Conservation (phyloP, 2,888 invertebrate species). For the Drosophila nigricruria region DNA sequence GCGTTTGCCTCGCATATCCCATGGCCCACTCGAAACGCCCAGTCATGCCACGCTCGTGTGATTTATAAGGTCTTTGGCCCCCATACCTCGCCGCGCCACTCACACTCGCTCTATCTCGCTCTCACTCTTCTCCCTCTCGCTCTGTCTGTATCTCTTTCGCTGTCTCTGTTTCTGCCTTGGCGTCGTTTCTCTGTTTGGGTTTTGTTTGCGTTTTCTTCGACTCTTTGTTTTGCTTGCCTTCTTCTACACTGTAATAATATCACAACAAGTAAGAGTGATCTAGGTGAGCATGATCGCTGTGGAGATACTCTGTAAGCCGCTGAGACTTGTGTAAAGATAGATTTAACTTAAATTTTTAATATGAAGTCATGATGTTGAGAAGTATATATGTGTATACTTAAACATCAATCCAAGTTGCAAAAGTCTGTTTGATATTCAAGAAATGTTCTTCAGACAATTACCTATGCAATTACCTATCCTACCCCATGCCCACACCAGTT, state of each 20-base stretch:
- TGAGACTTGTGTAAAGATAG: not conserved
- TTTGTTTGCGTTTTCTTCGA: slow-evolving; percentile 43
- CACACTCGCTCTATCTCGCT: not conserved
- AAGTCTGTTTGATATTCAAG: not conserved
- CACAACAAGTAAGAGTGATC: slow-evolving; percentile 22
- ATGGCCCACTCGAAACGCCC: slow-evolving; percentile 63
- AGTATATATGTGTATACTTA: too few species aligned
- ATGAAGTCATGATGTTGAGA: too few species aligned
- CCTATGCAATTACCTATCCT: not conserved
- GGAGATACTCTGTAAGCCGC: not conserved
- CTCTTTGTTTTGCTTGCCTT: slow-evolving; percentile 73
- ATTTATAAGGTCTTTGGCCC: slow-evolving; percentile 80
- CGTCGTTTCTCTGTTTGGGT: slow-evolving; percentile 50
- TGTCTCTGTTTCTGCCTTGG: slow-evolving; percentile 21
- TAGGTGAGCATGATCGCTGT: not conserved
- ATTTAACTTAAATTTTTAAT: too few species aligned
- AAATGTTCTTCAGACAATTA: too few species aligned
- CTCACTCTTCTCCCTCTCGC: not conserved
- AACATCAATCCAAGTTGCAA: not conserved
- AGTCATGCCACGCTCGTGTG: slow-evolving; percentile 81
- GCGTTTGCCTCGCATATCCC: slow-evolving; percentile 22
- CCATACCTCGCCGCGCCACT: slow-evolving; percentile 24
- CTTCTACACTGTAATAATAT: slow-evolving; percentile 66
- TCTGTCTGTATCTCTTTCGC: slow-evolving; percentile 12
- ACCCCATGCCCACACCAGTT: not conserved